These are phyloP conservation scores for Callaeas wilsoni DNA, from an alignment of 2,113 vertebrate species.

Conservation along the genomic window DNA sequence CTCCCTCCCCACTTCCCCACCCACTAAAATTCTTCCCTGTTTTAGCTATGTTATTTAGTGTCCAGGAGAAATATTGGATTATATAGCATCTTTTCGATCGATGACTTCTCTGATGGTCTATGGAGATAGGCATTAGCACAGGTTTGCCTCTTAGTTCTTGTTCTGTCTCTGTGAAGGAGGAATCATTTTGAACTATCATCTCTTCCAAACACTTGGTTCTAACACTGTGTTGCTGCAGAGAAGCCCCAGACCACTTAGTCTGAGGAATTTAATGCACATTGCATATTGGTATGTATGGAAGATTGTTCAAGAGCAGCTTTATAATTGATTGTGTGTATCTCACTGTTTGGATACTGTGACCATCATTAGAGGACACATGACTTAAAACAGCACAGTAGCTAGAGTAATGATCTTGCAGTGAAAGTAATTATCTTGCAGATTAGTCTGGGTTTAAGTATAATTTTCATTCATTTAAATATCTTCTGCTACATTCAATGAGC, in stretches of 20 bases:
- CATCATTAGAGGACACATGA: neutral
- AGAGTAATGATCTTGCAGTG: neutral
- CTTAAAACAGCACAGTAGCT: neutral
- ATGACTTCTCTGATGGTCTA: neutral
- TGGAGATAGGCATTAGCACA: neutral
- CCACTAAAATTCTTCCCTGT: neutral
- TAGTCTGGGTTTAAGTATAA: neutral
- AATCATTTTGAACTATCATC: neutral
- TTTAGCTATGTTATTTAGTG: neutral
- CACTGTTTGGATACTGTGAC: neutral
- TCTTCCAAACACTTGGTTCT: neutral
- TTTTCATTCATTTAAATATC: neutral
- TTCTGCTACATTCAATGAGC: neutral
- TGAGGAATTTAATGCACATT: neutral
- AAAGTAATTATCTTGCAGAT: neutral
- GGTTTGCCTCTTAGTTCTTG: neutral
- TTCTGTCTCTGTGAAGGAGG: neutral
- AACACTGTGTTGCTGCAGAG: neutral
- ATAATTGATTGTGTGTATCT: neutral
- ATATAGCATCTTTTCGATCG: fast-evolving
- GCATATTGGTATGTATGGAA: neutral
- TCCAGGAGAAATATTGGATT: neutral
- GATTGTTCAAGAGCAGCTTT: neutral
- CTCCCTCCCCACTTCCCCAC: neutral
- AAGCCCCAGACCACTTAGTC: neutral